Base-by-base conservation (phyloP, 2,113 vertebrate genomes). In the Monopterus albus region DNA sequence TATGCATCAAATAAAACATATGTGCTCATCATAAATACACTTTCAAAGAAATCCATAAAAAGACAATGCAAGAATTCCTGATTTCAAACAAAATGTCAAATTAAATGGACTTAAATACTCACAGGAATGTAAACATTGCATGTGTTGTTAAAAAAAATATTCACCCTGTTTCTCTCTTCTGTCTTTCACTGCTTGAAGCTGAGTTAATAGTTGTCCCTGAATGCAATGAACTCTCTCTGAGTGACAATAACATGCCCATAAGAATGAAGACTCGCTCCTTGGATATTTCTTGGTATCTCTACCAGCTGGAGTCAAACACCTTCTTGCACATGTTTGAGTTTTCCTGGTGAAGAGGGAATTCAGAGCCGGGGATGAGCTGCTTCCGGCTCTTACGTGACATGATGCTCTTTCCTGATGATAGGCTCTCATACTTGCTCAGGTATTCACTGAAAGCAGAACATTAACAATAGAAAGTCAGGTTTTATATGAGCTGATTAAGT, bases 271-370 rank as follows among this genome's bases (percentile, higher is more conserved):
- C 35, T 33, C 7, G 8, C 28, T 66, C 57, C 46, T n/a, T 57
- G 70, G 35, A 72, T 50, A 63, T 68, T 62, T 40, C 20, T 23
- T 17, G 15, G n/a, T 12, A 0, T 66, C 25, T 85, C 71, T 93
- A 94, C 89, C 89, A 93, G 81, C 90, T 93, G 0, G 90, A 85
- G 35, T 93, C 87, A 1, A 97, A 96, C 62, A 96, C 96, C 74
- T 74, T 89, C 67, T 91, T 97, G 93, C 98, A 99, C 97, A 97
- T 99, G 82, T 97, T 91, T 1, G 97, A 97, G 91, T 99, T 99
- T 70, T 98, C 96, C 79, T 95, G 96, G 75, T 99, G 96, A 56
- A 99, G 96, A 11, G 98, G 98, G 68, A 96, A 95, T 29, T 99
- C 96, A 0, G 95, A 96, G 28, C 98, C 97, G 0, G 93, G 72